These are phyloP conservation scores for Naja naja DNA, from an alignment of 2,113 vertebrate genomes.

Conservation along the genomic window DNA sequence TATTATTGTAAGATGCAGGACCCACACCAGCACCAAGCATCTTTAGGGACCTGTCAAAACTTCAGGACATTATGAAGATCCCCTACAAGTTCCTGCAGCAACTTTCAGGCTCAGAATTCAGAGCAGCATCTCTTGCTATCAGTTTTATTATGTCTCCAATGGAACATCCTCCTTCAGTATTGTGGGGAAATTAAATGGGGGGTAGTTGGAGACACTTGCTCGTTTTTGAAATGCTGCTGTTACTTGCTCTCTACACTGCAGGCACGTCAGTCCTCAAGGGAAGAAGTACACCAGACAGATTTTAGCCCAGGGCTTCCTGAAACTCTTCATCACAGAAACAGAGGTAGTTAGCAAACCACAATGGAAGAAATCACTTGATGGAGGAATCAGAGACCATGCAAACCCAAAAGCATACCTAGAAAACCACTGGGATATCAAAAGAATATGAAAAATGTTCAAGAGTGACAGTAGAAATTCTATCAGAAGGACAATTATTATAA, in stretches of 20 bases:
- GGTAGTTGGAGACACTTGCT: no score
- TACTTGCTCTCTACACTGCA: not conserved
- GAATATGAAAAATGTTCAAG: not conserved
- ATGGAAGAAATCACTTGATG: not conserved
- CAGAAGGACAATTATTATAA: no score
- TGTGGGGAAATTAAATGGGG: not conserved
- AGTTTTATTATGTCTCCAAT: not conserved
- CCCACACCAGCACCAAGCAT: not conserved
- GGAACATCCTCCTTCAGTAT: not conserved
- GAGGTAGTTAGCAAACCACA: not conserved
- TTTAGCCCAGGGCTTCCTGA: not conserved
- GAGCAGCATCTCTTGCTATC: not conserved
- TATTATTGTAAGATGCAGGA: not conserved
- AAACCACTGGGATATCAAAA: not conserved
- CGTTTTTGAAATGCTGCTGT: not conserved
- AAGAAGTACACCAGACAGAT: not conserved
- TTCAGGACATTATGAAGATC: not conserved
- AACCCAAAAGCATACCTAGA: not conserved
- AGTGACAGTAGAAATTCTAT: not conserved
- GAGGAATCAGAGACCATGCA: not conserved
- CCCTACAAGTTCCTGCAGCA: not conserved
- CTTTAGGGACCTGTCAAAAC: no score
- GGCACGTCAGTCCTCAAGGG: not conserved
- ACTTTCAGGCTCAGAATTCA: not conserved
- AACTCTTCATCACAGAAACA: not conserved